phyloP scores from a whole-genome alignment of 2,888 invertebrate species.

The Gordius sp. region DNA sequence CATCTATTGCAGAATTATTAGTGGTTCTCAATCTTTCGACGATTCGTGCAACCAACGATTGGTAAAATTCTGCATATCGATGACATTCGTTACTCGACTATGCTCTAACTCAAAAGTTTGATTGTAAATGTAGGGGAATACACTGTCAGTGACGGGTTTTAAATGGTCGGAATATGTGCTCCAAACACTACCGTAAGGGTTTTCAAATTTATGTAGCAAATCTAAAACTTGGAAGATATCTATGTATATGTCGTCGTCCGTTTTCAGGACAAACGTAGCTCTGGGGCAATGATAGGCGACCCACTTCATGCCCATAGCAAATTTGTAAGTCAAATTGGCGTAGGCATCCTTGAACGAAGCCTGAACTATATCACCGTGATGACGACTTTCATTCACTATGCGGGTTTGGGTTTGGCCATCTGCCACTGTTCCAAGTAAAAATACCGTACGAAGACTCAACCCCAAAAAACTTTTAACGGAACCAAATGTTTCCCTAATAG shows the following conservation, averaged over 20 bases:
- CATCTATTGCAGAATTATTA: too few relatives aligned
- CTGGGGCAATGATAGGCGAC: background rate
- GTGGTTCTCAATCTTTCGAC: too few relatives aligned
- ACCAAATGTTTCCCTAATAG: background rate
- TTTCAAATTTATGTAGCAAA: background rate
- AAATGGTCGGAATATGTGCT: background rate
- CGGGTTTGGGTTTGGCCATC: background rate
- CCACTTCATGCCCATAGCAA: background rate
- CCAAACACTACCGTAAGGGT: background rate
- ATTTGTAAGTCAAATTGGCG: too few relatives aligned
- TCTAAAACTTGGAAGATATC: slow-evolving; percentile 6
- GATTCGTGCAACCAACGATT: too few relatives aligned
- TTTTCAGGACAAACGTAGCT: slow-evolving; percentile 17
- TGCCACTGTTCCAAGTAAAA: background rate
- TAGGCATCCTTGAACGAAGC: background rate
- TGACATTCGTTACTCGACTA: too few relatives aligned
- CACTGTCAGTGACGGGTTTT: background rate
- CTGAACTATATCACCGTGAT: background rate
- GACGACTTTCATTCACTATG: background rate
- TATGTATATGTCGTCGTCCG: slow-evolving; percentile 16
- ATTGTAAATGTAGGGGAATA: background rate
- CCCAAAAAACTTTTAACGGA: background rate
- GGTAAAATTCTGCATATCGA: too few relatives aligned
- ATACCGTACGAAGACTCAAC: background rate
- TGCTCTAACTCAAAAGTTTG: too few relatives aligned